Conservation (phyloP, 2,888 invertebrate genomes). For the Zhengitettix transpicula region DNA sequence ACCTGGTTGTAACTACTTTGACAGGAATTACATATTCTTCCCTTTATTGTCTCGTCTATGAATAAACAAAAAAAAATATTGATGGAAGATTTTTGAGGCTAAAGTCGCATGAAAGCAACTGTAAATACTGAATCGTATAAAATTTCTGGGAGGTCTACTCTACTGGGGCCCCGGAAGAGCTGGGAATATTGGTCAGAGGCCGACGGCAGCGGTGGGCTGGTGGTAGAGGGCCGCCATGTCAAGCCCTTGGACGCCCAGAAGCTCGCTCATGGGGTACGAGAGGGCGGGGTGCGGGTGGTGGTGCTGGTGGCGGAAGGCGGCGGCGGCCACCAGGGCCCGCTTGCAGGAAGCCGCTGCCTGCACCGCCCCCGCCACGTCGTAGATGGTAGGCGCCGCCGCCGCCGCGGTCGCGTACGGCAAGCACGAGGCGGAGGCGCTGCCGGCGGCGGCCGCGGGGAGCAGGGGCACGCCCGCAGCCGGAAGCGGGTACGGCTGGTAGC, state of each 20-base stretch:
- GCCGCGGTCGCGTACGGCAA: slow-evolving; percentile 23
- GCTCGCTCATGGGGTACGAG: slow-evolving; percentile 50
- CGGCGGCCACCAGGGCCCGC: slow-evolving; percentile 40
- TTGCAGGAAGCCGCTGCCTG: slow-evolving; percentile 23
- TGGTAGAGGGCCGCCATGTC: slow-evolving; percentile 54
- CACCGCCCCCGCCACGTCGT: slow-evolving; percentile 30
- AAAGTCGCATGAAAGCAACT: too few relatives aligned
- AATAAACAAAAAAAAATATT: not conserved
- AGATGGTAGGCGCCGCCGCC: slow-evolving; percentile 19
- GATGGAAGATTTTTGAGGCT: not conserved
- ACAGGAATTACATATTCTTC: too few relatives aligned
- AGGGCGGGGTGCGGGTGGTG: slow-evolving; percentile 33
- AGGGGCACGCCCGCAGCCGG: slow-evolving; percentile 25
- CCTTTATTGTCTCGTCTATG: too few relatives aligned
- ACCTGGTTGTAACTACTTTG: too few relatives aligned
- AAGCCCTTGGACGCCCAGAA: slow-evolving; percentile 51
- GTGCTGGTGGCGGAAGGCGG: slow-evolving; percentile 21
- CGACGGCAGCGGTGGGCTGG: slow-evolving; percentile 44
- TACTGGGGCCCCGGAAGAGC: slow-evolving; percentile 10
- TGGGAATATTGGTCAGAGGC: slow-evolving; percentile 40
- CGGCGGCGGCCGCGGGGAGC: slow-evolving; percentile 16
- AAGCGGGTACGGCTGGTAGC: slow-evolving; percentile 45
- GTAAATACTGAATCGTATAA: not conserved
- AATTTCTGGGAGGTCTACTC: not conserved
- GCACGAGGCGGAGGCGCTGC: slow-evolving; percentile 29